phyloP scores from a whole-genome alignment of 2,113 vertebrate species.

The Gambusia affinis region DNA sequence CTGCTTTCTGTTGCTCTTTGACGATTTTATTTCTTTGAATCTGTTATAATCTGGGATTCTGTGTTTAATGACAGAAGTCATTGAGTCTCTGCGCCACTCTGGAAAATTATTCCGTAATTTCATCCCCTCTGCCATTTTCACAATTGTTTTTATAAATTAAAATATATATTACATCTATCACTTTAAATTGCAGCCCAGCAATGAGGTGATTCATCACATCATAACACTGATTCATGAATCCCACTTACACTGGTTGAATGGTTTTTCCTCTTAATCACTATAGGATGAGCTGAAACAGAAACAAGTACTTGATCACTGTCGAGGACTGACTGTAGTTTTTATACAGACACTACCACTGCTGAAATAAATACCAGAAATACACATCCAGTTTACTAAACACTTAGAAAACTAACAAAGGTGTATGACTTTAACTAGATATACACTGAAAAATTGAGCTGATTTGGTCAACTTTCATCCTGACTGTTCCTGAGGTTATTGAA shows the following conservation, averaged over 20 bases:
- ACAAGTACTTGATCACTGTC: too few species aligned
- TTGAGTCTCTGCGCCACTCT: conserved; percentile 33
- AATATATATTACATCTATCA: neutral
- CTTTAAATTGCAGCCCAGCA: neutral
- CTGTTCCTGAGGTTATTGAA: too few species aligned
- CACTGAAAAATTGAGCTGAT: neutral
- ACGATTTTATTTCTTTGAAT: neutral
- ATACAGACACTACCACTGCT: neutral
- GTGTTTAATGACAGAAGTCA: conserved; percentile 33
- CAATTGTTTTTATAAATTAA: neutral
- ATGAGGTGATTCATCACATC: neutral
- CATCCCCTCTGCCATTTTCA: neutral
- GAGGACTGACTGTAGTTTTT: neutral
- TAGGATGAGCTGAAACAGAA: neutral
- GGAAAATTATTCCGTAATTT: conserved; percentile 20
- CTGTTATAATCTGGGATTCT: conserved; percentile 31
- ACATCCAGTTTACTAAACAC: too few species aligned
- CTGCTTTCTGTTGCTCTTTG: conserved; percentile 32
- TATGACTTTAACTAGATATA: neutral
- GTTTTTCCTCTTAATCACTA: neutral
- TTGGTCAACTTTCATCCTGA: too few species aligned
- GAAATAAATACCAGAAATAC: neutral
- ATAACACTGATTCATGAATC: too few species aligned
- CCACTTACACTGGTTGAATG: neutral
- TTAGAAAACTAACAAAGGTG: neutral